Conservation (phyloP, 2,113 vertebrate genomes). For the Riparia riparia region DNA sequence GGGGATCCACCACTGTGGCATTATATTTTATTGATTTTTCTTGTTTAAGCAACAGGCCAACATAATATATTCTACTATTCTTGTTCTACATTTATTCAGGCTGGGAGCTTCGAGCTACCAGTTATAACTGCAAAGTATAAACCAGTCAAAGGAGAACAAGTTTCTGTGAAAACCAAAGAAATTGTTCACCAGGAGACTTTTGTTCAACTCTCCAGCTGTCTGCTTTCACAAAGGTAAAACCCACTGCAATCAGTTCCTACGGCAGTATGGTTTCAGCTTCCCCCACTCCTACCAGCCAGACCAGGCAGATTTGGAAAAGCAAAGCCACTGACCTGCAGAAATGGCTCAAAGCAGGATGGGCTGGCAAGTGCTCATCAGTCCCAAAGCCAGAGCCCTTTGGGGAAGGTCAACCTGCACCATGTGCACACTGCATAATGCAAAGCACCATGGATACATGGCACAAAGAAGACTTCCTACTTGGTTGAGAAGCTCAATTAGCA, state of each 20-base stretch:
- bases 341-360: background rate
- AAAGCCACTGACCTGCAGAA: conserved; percentile 1
- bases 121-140: background rate
- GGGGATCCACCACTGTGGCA: conserved; percentile 4
- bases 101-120: conserved; percentile 4
- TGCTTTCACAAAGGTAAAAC: background rate
- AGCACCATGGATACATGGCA: background rate
- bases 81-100: conserved; percentile 2
- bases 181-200: conserved; percentile 7
- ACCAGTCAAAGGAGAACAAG: background rate
- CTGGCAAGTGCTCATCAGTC: background rate
- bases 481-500: background rate
- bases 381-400: background rate
- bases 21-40: conserved; percentile 38
- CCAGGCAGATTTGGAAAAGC: background rate
- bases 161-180: background rate
- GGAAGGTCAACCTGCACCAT: background rate
- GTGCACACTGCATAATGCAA: rapidly evolving
- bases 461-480: background rate
- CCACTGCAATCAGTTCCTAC: background rate
- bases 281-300: background rate
- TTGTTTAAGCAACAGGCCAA: background rate
- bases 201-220: background rate
- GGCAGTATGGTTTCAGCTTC: background rate
- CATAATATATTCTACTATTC: background rate